Conservation (phyloP, 2,797 vertebrate genomes). For the Pitangus sulphuratus region DNA sequence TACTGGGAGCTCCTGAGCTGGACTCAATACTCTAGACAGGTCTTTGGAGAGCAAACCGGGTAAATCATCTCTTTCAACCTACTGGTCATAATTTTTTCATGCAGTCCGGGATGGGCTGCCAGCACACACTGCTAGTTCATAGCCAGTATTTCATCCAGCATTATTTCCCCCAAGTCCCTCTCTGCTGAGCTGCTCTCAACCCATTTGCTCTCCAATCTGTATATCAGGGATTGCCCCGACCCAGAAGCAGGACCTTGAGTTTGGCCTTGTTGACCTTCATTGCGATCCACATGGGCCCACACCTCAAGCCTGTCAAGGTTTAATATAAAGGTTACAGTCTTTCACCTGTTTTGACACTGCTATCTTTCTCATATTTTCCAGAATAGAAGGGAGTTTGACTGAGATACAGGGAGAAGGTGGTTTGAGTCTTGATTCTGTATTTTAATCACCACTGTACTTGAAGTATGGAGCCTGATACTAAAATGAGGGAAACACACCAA, state of each 20-base stretch:
- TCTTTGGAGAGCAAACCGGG: not conserved
- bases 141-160: not conserved
- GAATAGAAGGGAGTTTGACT: not conserved
- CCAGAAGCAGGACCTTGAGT: not conserved
- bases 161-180: not conserved
- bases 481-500: not conserved
- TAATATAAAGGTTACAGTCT: not conserved
- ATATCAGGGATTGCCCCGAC: fast-evolving
- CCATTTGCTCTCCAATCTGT: not conserved
- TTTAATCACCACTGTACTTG: not conserved
- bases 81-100: fast-evolving
- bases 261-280: not conserved
- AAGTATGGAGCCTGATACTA: not conserved
- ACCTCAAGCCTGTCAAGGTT: not conserved
- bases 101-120: not conserved
- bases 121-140: not conserved
- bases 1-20: not conserved
- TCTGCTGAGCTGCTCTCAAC: not conserved
- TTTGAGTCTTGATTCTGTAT: not conserved
- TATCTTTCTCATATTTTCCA: not conserved
- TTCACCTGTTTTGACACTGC: not conserved
- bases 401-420: not conserved
- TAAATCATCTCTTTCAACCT: not conserved
- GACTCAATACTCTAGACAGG: not conserved
- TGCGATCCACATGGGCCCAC: too few species aligned